Conservation (phyloP, 2,888 invertebrate species). For the Eupithecia insigniata region DNA sequence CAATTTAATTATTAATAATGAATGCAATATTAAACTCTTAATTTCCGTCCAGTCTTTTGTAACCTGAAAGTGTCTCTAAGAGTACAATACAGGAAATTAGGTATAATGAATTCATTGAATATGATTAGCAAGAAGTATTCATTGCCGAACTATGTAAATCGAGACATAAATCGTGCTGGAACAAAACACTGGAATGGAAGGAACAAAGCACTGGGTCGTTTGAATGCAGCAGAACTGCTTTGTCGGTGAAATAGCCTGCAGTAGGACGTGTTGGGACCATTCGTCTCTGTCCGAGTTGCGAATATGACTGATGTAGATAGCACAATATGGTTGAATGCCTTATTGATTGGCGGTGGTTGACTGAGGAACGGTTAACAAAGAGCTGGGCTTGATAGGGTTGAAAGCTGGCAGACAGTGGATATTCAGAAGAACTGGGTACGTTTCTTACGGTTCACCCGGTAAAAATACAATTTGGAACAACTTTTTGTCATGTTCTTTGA, state of each 20-base stretch:
- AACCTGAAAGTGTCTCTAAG: not conserved
- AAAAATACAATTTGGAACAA: not conserved
- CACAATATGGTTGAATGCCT: not conserved
- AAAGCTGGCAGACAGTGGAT: not conserved
- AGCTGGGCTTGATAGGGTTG: not conserved
- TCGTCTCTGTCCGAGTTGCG: constrained; percentile 17
- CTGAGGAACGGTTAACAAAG: not conserved
- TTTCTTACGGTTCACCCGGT: not conserved
- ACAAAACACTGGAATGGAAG: constrained; percentile 2
- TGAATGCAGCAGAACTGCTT: constrained; percentile 1
- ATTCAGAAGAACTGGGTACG: not conserved
- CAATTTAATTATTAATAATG: not conserved
- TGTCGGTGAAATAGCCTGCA: constrained; percentile 22
- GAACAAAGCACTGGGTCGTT: constrained; percentile 9
- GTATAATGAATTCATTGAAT: not conserved
- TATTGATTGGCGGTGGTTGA: not conserved
- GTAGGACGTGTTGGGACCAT: constrained; percentile 14
- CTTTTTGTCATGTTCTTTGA: not conserved
- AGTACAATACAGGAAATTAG: not conserved
- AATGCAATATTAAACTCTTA: not conserved
- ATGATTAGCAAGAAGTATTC: not conserved
- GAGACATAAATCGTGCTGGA: not conserved
- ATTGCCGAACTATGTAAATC: not conserved
- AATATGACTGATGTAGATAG: constrained; percentile 25
- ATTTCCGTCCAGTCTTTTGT: constrained; percentile 3